Percentiles rank a stretch among this genome's conserved stretches.
phyloP scores from a whole-genome alignment of 2,888 invertebrate species.

The Hirtodrosophila cameraria region DNA sequence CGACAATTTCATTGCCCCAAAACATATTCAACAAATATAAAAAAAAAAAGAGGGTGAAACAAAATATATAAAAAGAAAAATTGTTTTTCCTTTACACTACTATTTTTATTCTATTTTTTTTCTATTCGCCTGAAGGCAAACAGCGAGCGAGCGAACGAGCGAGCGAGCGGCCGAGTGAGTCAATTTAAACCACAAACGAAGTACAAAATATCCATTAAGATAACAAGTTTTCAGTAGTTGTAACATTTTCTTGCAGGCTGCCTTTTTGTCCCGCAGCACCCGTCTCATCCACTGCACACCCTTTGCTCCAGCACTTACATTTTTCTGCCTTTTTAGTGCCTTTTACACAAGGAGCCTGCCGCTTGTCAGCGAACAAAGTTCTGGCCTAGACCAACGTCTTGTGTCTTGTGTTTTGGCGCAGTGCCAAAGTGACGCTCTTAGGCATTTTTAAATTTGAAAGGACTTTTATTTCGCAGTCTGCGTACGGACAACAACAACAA shows the following conservation, averaged over 20 bases:
- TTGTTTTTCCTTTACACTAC: conserved; percentile 7
- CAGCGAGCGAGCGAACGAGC: conserved; percentile 15
- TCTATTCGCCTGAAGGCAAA: conserved; percentile 40
- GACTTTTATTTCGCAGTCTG: conserved; percentile 55
- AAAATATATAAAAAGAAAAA: conserved; percentile 1
- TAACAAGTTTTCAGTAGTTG: conserved; percentile 77
- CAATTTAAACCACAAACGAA: conserved; percentile 76
- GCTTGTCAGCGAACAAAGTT: conserved; percentile 56
- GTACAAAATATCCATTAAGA: conserved; percentile 77
- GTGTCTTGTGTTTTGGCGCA: conserved; percentile 57
- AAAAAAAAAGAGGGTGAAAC: conserved; percentile 1
- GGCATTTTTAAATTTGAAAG: conserved; percentile 73
- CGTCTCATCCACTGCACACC: neutral
- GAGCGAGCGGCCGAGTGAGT: conserved; percentile 60
- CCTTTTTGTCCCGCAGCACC: too few relatives aligned
- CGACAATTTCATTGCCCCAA: conserved; percentile 24
- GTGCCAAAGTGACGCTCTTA: conserved; percentile 75
- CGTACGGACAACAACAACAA: conserved; percentile 16
- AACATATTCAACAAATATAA: conserved; percentile 37
- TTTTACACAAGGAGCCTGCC: conserved; percentile 42
- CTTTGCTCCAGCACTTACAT: conserved; percentile 13
- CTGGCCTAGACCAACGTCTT: conserved; percentile 33
- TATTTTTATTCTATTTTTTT: conserved; percentile 15
- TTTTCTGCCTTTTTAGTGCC: conserved; percentile 65
- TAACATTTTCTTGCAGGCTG: conserved; percentile 51